phyloP scores from a whole-genome alignment of 2,113 vertebrate species.

The Muscicapa adusta region DNA sequence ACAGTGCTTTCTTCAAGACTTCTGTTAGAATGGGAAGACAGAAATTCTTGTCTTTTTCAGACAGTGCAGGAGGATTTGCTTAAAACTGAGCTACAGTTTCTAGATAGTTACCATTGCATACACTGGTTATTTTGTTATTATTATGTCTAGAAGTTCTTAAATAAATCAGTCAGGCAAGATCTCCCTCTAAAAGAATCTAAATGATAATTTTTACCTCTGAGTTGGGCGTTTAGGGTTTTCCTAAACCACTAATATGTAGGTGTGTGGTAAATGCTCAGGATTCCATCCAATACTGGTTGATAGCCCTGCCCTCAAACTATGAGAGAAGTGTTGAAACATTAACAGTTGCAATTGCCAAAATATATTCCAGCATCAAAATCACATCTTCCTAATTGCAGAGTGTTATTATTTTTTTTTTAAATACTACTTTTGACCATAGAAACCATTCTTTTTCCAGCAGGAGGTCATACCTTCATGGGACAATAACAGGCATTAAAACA shows the following conservation, averaged over 20 bases:
- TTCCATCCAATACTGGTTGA: neutral
- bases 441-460: neutral
- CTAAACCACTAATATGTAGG: neutral
- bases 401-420: neutral
- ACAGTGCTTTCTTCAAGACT: neutral
- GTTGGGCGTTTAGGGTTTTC: neutral
- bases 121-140: neutral
- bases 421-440: neutral
- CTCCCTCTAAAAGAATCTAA: neutral
- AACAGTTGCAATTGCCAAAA: neutral
- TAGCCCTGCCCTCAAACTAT: neutral
- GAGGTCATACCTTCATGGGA: neutral
- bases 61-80: neutral
- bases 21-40: neutral
- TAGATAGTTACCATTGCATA: neutral
- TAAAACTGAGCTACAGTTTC: neutral
- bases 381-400: neutral
- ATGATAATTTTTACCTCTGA: neutral
- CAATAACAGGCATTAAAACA: neutral
- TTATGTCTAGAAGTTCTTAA: neutral
- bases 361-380: neutral
- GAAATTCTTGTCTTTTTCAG: neutral
- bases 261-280: neutral
- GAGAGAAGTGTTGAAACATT: neutral
- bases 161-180: neutral